Conservation (phyloP, 2,797 vertebrate species). For the Lutjanus campechanus region DNA sequence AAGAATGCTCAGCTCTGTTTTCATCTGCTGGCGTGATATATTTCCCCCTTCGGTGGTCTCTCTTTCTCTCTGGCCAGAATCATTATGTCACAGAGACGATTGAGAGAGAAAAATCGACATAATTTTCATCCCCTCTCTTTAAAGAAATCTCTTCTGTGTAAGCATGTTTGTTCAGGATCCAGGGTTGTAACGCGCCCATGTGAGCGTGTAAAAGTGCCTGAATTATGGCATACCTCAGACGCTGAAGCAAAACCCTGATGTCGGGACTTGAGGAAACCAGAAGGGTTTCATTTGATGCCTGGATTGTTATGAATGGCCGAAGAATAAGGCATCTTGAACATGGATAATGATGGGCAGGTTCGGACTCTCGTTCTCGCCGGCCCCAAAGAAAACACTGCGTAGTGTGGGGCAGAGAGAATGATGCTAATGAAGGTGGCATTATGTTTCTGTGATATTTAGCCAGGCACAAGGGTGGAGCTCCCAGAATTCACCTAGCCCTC, state of each 20-base stretch:
- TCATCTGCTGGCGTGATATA: slow-evolving; percentile 41
- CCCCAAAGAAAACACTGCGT: slow-evolving; percentile 77
- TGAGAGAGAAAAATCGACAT: slow-evolving; percentile 58
- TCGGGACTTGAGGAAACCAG: slow-evolving; percentile 71
- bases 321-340: slow-evolving; percentile 68
- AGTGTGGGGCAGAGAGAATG: slow-evolving; percentile 65
- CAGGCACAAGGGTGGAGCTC: slow-evolving; percentile 63
- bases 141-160: slow-evolving; percentile 51
- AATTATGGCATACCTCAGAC: slow-evolving; percentile 69
- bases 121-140: slow-evolving; percentile 55
- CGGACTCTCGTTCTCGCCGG: slow-evolving; percentile 54
- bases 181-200: slow-evolving; percentile 52
- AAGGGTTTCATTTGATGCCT: slow-evolving; percentile 71
- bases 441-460: slow-evolving; percentile 70
- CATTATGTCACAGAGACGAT: slow-evolving; percentile 62
- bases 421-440: slow-evolving; percentile 76
- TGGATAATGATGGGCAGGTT: slow-evolving; percentile 79
- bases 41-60: slow-evolving; percentile 58
- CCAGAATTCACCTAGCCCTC: slow-evolving; percentile 57
- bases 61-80: slow-evolving; percentile 26
- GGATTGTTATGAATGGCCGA: slow-evolving; percentile 78
- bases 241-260: slow-evolving; percentile 61
- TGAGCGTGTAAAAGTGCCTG: slow-evolving; percentile 63
- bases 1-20: slow-evolving; percentile 42
- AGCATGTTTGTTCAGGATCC: slow-evolving; percentile 73